These are phyloP conservation scores for Avahi laniger DNA, from an alignment of 2,797 vertebrate genomes.

Conservation along the genomic window DNA sequence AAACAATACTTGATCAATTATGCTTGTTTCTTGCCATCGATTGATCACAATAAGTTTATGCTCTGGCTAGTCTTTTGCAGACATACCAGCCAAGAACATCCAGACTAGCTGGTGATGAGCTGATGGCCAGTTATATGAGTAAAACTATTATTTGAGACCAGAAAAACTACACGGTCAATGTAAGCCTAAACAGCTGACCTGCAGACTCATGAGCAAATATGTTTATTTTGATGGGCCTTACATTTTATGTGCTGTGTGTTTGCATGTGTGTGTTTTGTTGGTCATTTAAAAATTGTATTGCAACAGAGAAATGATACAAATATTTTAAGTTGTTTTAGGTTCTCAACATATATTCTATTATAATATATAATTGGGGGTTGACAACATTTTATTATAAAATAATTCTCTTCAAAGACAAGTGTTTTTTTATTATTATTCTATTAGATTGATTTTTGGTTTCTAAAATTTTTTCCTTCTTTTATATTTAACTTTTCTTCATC, in stretches of 20 bases:
- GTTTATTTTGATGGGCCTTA: background rate
- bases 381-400: background rate
- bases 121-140: background rate
- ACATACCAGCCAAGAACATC: background rate
- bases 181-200: background rate
- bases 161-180: background rate
- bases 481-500: background rate
- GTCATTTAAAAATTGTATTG: background rate
- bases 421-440: background rate
- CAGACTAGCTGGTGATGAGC: background rate
- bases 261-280: background rate
- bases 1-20: background rate
- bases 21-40: background rate
- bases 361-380: background rate
- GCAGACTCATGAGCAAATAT: background rate
- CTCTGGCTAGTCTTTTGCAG: background rate
- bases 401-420: background rate
- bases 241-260: background rate
- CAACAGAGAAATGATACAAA: background rate
- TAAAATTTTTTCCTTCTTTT: background rate
- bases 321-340: background rate
- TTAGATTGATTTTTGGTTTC: background rate
- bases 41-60: background rate
- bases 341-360: background rate
- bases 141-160: background rate